Conservation (phyloP, 1,140 invertebrate genomes). For the Drosophila ogumai region DNA sequence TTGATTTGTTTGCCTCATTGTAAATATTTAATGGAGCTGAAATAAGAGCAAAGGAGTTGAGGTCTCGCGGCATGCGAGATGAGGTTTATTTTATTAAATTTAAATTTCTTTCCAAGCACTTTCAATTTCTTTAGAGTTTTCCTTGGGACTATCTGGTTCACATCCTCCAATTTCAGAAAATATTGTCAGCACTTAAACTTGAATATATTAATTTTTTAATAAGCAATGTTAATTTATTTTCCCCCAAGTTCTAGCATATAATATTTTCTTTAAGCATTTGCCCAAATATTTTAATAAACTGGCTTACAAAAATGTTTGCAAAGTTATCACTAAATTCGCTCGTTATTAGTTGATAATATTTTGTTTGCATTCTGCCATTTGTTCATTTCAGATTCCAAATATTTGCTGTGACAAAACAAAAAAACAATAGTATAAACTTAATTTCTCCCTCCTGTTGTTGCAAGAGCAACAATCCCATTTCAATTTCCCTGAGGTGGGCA, state of each 20-base stretch:
- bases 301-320: background rate
- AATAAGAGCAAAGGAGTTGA: conserved; percentile 52
- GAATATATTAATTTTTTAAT: background rate
- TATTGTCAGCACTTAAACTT: too few relatives aligned
- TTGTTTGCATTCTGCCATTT: conserved; percentile 1
- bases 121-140: background rate
- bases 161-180: too few relatives aligned
- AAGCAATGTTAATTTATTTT: background rate
- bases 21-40: conserved; percentile 81
- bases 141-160: too few relatives aligned
- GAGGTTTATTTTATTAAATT: conserved; percentile 7
- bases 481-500: conserved; percentile 25
- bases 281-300: conserved; percentile 1
- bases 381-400: conserved; percentile 16
- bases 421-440: background rate
- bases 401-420: conserved; percentile 8
- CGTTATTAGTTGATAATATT: conserved; percentile 13
- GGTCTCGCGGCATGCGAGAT: conserved; percentile 8
- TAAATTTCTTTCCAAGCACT: conserved; percentile 1
- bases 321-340: conserved; percentile 7
- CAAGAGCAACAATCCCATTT: conserved; percentile 33
- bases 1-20: conserved; percentile 72
- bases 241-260: background rate
- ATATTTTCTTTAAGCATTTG: background rate
- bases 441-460: background rate